phyloP scores from a whole-genome alignment of 2,888 invertebrate species.

The Iphiclides podalirius region DNA sequence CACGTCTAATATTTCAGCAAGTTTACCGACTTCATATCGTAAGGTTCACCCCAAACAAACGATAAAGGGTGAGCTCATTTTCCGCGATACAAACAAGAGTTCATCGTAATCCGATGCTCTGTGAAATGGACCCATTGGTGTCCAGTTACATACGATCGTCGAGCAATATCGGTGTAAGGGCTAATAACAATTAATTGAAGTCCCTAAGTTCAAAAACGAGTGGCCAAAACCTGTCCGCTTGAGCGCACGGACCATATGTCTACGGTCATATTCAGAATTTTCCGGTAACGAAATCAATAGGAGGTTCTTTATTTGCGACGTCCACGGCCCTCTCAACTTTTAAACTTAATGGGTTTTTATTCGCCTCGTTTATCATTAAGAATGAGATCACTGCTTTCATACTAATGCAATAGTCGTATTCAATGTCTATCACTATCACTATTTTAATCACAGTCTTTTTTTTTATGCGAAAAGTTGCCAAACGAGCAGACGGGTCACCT shows the following conservation, averaged over 20 bases:
- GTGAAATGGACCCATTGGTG: slow-evolving; percentile 43
- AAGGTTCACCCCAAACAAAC: slow-evolving; percentile 7
- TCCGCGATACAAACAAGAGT: slow-evolving; percentile 27
- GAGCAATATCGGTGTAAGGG: slow-evolving; percentile 44
- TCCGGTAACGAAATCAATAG: too few species aligned
- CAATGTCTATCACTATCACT: too few species aligned
- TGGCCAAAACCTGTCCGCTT: slow-evolving; percentile 52
- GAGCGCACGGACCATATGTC: slow-evolving; percentile 59
- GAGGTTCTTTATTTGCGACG: too few species aligned
- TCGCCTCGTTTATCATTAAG: too few species aligned
- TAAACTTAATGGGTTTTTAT: too few species aligned
- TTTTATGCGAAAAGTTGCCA: too few species aligned
- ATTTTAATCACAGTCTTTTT: too few species aligned
- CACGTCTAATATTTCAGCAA: slow-evolving; percentile 14
- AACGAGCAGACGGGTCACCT: too few species aligned
- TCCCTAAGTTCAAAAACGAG: slow-evolving; percentile 53
- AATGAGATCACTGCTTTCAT: too few species aligned
- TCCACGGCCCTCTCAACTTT: too few species aligned
- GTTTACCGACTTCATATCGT: slow-evolving; percentile 16
- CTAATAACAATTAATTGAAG: slow-evolving; percentile 72
- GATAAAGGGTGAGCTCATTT: slow-evolving; percentile 25
- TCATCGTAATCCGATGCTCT: slow-evolving; percentile 47
- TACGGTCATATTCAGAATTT: slow-evolving; percentile 7
- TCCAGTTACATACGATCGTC: slow-evolving; percentile 45
- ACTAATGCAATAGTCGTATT: too few species aligned